Evolutionary conservation across 1,140 invertebrate genomes (phyloP).

Genomic region (Pseudomyrmex flavicornis): DNA sequence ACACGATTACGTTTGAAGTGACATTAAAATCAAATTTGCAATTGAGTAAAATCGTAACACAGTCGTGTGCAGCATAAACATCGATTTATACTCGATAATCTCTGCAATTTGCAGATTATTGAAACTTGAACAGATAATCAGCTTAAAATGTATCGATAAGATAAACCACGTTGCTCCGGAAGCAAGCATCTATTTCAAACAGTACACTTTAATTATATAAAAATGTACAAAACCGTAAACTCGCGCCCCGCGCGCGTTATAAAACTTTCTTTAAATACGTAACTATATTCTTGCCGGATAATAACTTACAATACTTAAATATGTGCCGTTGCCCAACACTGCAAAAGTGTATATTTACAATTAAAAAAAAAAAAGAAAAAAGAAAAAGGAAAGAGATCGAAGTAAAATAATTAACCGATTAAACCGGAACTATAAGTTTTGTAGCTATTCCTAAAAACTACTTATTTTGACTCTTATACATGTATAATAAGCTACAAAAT

Average conservation of each 20-base stretch:
- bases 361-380: constrained; percentile 17
- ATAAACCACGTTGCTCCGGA: not conserved
- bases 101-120: constrained; percentile 17
- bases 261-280: constrained; percentile 47
- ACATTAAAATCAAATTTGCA: not conserved
- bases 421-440: constrained; percentile 57
- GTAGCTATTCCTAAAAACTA: constrained; percentile 65
- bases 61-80: not conserved
- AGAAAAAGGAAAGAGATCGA: constrained; percentile 52
- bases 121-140: not conserved
- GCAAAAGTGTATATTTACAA: constrained; percentile 38
- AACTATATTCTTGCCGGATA: not conserved
- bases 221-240: constrained; percentile 38
- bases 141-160: constrained; percentile 20
- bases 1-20: not conserved
- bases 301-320: constrained; percentile 31
- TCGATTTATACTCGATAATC: not conserved
- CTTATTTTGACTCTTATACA: constrained; percentile 67
- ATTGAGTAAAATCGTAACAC: not conserved
- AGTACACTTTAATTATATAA: constrained; percentile 22
- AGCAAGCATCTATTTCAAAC: constrained; percentile 38
- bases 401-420: constrained; percentile 66
- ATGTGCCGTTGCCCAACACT: constrained; percentile 64
- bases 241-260: constrained; percentile 11
- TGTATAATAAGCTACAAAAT: constrained; percentile 73